Base-by-base conservation (phyloP, 2,888 invertebrate species). In the Subacronicta megacephala region DNA sequence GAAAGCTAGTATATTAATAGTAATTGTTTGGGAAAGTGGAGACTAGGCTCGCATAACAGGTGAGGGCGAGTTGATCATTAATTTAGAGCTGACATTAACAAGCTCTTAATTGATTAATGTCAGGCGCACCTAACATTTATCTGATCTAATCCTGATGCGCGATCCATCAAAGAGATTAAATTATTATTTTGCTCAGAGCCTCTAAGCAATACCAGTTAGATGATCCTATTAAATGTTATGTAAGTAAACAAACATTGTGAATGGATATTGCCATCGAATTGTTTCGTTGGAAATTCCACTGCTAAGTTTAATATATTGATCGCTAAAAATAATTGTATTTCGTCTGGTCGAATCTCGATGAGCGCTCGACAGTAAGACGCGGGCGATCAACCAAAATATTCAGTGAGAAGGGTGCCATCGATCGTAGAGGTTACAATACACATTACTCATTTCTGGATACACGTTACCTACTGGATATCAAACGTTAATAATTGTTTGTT, bases 241-340 rank as follows among this genome's bases (percentile, higher is more conserved):
- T 33, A 41, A 29, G 49, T 38, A 41, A 33, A 67, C 50, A 62
- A 62, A 44, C 47, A 45, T 5, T 31, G 26, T 2, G 40, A n/a
- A n/a, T 7, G 33, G 31, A 13, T 26, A 15, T 40, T n/a, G n/a
- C n/a, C 40, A 29, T 16, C 36, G 16, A 38, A n/a, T 37, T n/a
- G 31, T 5, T 18, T 37, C 15, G 31, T 5, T 18, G n/a, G 60
- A 36, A 33, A 40, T 36, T 18, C 15, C 7, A 26, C 3, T 20
- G 35, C 40, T n/a, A n/a, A n/a, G n/a, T n/a, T n/a, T n/a, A n/a
- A 7, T 7, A 26, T 18, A 49, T 18, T 26, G 15, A 26, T 40
- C 40, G 57, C 59, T 69, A 74, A 75, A 74, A 66, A 72, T 75
- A 74, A 57, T 66, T 45, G 51, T 58, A 54, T 72, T 58, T 54